These are phyloP conservation scores for Polietes domitor DNA, from an alignment of 2,888 invertebrate species.

Conservation along the genomic window DNA sequence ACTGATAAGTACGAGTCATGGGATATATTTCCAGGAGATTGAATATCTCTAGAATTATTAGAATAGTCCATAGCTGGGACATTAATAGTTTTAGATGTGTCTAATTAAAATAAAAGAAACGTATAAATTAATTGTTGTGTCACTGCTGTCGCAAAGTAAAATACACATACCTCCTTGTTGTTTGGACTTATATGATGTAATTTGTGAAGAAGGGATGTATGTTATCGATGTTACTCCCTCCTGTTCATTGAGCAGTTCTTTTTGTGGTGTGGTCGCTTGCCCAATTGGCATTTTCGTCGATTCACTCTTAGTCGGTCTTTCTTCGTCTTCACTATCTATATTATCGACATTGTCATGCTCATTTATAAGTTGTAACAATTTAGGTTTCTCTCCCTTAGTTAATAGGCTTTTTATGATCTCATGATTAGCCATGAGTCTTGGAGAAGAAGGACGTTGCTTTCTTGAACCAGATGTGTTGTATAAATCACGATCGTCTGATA, in stretches of 20 bases:
- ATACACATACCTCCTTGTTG: neutral
- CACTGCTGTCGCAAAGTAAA: neutral
- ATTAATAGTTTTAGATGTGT: constrained; percentile 44
- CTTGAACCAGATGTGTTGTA: constrained; percentile 18
- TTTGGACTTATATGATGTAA: neutral
- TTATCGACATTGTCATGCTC: constrained; percentile 16
- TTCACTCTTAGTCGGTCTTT: neutral
- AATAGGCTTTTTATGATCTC: constrained; percentile 53
- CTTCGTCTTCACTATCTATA: neutral
- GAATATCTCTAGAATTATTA: constrained; percentile 21
- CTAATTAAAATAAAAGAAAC: constrained; percentile 59
- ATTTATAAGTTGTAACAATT: constrained; percentile 46
- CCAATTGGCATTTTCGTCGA: neutral
- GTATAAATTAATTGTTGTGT: neutral
- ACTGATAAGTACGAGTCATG: constrained; percentile 60
- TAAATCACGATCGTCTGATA: constrained; percentile 64
- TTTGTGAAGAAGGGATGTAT: neutral
- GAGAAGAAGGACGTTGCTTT: constrained; percentile 12
- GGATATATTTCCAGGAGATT: constrained; percentile 41
- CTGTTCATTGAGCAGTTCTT: neutral
- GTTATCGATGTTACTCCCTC: neutral
- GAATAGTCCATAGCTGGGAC: constrained; percentile 35
- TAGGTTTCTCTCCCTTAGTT: constrained; percentile 55
- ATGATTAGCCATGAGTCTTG: constrained; percentile 49
- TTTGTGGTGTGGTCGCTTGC: too few species aligned